A percentile compares a stretch with the other conserved stretches of the same genome.
These are phyloP conservation scores for Plusia festucae DNA, from an alignment of 2,888 invertebrate genomes.

Conservation along the genomic window DNA sequence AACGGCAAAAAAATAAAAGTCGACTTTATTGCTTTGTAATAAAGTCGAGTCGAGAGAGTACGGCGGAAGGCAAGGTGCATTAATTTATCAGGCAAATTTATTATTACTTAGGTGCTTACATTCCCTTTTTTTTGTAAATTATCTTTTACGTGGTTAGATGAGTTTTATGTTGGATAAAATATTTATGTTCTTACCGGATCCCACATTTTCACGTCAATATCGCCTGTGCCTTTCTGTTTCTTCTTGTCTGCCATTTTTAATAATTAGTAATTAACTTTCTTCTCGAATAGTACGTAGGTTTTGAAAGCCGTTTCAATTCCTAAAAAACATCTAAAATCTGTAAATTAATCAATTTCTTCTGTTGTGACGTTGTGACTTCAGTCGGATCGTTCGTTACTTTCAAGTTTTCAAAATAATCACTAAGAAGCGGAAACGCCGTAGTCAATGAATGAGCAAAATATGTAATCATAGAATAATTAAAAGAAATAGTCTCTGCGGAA, in stretches of 20 bases:
- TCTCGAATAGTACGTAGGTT: background rate
- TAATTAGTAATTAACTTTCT: background rate
- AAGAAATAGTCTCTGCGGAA: background rate
- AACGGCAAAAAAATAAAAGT: background rate
- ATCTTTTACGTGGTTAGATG: too few relatives aligned
- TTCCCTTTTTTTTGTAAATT: too few relatives aligned
- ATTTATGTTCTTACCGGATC: constrained; percentile 59
- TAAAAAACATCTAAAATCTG: constrained; percentile 23
- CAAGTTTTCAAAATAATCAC: constrained; percentile 38
- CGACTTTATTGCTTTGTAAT: background rate
- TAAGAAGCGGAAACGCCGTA: constrained; percentile 46
- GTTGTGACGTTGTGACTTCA: constrained; percentile 10
- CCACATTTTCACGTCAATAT: constrained; percentile 51
- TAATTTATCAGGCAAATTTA: background rate
- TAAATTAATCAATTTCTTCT: constrained; percentile 12
- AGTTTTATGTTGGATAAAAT: too few relatives aligned
- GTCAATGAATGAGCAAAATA: background rate
- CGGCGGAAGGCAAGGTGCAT: background rate
- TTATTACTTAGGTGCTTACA: background rate
- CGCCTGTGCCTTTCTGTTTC: constrained; percentile 13
- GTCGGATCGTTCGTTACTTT: constrained; percentile 30
- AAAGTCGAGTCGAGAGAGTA: background rate
- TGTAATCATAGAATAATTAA: background rate
- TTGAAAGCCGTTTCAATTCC: background rate
- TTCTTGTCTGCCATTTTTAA: constrained; percentile 43